Conservation (phyloP, 2,888 invertebrate genomes). For the Caenorhabditis drosophilae region DNA sequence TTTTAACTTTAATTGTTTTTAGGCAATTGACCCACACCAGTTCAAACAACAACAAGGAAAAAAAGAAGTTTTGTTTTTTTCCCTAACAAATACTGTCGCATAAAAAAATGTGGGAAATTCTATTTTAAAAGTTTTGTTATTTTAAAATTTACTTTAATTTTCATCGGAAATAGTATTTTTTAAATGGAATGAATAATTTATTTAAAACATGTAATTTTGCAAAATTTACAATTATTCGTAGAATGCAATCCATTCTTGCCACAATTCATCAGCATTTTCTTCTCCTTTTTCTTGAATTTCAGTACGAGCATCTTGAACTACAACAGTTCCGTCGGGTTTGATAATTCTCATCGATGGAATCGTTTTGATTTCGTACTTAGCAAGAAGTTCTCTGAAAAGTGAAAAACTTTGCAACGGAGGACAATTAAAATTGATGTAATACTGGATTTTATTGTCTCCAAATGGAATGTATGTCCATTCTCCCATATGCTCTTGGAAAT, state of each 20-base stretch:
- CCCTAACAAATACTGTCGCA: constrained; percentile 46
- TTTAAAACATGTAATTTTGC: not conserved
- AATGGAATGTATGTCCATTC: constrained; percentile 61
- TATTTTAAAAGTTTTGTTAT: not conserved
- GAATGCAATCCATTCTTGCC: constrained; percentile 49
- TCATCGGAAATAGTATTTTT: too few species aligned
- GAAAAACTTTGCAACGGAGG: not conserved
- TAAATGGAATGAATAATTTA: not conserved
- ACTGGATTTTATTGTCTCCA: constrained; percentile 60
- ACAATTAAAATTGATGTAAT: not conserved
- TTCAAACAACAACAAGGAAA: constrained; percentile 60
- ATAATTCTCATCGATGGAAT: constrained; percentile 72
- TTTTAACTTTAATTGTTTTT: constrained; percentile 2
- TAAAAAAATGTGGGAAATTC: not conserved
- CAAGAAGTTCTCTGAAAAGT: constrained; percentile 40
- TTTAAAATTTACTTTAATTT: not conserved
- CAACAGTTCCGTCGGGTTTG: constrained; percentile 70
- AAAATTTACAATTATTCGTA: constrained; percentile 10
- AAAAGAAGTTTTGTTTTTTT: constrained; percentile 65
- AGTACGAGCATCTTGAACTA: constrained; percentile 71
- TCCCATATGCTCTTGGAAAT: constrained; percentile 65
- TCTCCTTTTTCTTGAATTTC: constrained; percentile 69
- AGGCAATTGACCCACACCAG: constrained; percentile 63
- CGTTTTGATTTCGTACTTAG: constrained; percentile 64
- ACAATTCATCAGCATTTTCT: constrained; percentile 39